Conservation (phyloP, 2,113 vertebrate genomes). For the Candoia aspera region DNA sequence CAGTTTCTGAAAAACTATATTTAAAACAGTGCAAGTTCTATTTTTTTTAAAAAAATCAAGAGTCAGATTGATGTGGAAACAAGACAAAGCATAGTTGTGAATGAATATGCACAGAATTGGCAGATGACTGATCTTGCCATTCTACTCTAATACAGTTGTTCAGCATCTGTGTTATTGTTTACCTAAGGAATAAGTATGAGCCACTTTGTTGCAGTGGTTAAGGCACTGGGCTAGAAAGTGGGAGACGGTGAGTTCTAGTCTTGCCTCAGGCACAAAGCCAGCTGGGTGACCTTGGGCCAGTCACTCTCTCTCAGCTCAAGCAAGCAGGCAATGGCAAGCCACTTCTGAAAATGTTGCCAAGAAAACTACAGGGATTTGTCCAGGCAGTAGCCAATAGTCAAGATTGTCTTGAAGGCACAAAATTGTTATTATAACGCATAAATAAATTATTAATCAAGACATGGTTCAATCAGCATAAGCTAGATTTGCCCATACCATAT, state of each 20-base stretch:
- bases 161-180: background rate
- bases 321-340: background rate
- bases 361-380: background rate
- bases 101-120: background rate
- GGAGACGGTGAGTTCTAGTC: background rate
- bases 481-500: background rate
- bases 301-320: background rate
- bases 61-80: background rate
- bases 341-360: background rate
- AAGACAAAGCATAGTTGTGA: background rate
- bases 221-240: background rate
- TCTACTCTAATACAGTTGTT: background rate
- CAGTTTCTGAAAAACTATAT: background rate
- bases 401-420: background rate
- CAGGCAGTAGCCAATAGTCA: background rate
- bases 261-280: background rate
- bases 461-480: background rate
- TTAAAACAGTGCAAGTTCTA: background rate
- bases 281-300: background rate
- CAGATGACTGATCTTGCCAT: background rate
- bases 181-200: background rate
- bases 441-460: background rate
- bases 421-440: background rate
- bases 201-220: background rate
- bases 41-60: background rate